Base-by-base conservation (phyloP, 1,140 invertebrate genomes). In the Muscidifurax raptorellus region DNA sequence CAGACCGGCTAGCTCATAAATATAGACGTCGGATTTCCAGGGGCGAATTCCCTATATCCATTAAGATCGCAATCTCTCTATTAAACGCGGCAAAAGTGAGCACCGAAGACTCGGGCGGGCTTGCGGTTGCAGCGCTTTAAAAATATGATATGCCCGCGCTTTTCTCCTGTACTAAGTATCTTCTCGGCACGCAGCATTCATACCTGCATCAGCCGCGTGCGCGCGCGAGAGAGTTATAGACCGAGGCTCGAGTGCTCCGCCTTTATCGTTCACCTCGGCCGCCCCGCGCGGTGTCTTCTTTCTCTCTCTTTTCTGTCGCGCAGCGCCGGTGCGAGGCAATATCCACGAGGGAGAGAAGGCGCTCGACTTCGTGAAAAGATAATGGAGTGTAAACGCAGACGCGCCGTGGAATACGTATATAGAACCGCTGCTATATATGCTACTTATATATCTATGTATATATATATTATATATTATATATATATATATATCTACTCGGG, bases 331-430 rank as follows among this genome's bases (percentile, higher is more conserved):
- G 13, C 59, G 82, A 47, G 83, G 71, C 47, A 71, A 83, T 78
- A 83, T 78, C 59, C 44, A 7, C 10, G 76, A 22, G 66, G 25
- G 27, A 59, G 27, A 59, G 28, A 74, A 59, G 12, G n/a, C 64
- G 69, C 72, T 83, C 32, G 69, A 75, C 77, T 47, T 80, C 78
- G 78, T 85, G 83, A 85, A 85, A 85, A 67, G 47, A 76, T 85
- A 85, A 85, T 85, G 78, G 71, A 80, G 83, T 80, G 83, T 75
- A 84, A 84, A 84, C 83, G 83, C 69, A 84, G 78, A 80, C 83
- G 64, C 47, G 78, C 25, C 74, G 59, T 82, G 81, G 47, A 82
- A 82, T 82, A 82, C 52, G 28, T 75, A 72, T 13, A 47, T 47
- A 47, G 36, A 25, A 32, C 15, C 3, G 32, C 47, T 64, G 15